Evolutionary conservation across 2,888 invertebrate genomes (phyloP).

Genomic region (Lottia gigantea): DNA sequence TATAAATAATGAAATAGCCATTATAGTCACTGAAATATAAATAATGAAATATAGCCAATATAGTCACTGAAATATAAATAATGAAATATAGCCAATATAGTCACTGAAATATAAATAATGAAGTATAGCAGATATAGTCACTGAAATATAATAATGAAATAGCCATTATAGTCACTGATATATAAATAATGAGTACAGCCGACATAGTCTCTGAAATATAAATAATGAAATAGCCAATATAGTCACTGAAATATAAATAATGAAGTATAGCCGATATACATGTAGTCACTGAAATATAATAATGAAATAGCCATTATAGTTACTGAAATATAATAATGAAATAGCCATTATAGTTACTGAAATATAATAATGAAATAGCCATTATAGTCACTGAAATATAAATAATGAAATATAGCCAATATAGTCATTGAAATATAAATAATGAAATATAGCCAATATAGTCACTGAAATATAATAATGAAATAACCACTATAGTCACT

Average conservation of each 20-base stretch:
- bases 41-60: conserved; percentile 96
- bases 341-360: conserved; percentile 84
- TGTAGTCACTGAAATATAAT: conserved; percentile 92
- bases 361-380: conserved; percentile 98
- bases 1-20: conserved; percentile 73
- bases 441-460: no score
- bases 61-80: conserved; percentile 76
- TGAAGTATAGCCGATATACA: conserved; percentile 72
- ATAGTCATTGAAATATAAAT: conserved; percentile 78
- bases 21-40: conserved; percentile 94
- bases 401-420: conserved; percentile 94
- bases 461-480: conserved; percentile 93
- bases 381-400: conserved; percentile 75
- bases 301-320: conserved; percentile 97
- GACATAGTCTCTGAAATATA: conserved; percentile 84
- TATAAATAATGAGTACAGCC: neutral
- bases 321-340: conserved; percentile 69
- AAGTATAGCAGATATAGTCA: conserved; percentile 92
- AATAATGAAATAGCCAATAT: conserved; percentile 96
- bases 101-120: conserved; percentile 96
- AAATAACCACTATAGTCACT: no score
- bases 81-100: conserved; percentile 74
- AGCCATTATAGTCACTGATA: conserved; percentile 87
- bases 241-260: conserved; percentile 91
- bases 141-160: conserved; percentile 81